phyloP scores from a whole-genome alignment of 1,140 invertebrate genomes.

The Chymomyza costata region DNA sequence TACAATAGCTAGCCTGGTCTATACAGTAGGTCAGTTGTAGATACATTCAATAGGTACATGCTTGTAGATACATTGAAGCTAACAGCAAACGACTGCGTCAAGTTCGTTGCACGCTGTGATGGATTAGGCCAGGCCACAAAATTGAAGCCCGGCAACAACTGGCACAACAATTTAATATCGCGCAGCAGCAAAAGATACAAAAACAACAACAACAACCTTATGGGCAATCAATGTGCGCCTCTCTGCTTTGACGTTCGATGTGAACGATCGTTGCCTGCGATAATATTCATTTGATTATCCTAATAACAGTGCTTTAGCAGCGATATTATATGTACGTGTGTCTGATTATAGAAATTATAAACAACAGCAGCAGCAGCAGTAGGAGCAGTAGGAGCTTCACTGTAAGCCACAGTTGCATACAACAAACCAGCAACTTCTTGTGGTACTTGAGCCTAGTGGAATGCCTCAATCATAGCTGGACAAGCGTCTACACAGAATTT shows the following conservation, averaged over 20 bases:
- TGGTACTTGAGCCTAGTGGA: slow-evolving; percentile 10
- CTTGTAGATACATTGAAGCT: too few relatives aligned
- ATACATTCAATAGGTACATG: too few relatives aligned
- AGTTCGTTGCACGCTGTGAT: too few relatives aligned
- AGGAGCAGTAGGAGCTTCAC: slow-evolving; percentile 13
- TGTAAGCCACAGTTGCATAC: slow-evolving; percentile 5
- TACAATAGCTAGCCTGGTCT: too few relatives aligned
- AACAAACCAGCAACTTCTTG: too few relatives aligned
- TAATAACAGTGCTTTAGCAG: slow-evolving; percentile 75
- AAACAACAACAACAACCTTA: slow-evolving; percentile 2
- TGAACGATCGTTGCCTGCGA: slow-evolving; percentile 58
- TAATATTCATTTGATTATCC: slow-evolving; percentile 76
- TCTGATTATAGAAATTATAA: slow-evolving; percentile 75
- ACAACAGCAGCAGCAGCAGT: slow-evolving; percentile 27
- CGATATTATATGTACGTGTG: slow-evolving; percentile 75
- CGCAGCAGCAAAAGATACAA: slow-evolving; percentile 7
- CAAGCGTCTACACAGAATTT: slow-evolving; percentile 35
- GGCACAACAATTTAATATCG: too few relatives aligned
- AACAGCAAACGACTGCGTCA: too few relatives aligned
- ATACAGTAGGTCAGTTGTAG: too few relatives aligned
- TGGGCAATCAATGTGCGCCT: slow-evolving; percentile 11
- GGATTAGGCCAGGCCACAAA: too few relatives aligned
- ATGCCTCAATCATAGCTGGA: slow-evolving; percentile 43
- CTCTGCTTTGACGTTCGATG: too few relatives aligned
- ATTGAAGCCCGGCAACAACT: too few relatives aligned